phyloP scores from a whole-genome alignment of 2,888 invertebrate species.

The Petrolisthes manimaculis region DNA sequence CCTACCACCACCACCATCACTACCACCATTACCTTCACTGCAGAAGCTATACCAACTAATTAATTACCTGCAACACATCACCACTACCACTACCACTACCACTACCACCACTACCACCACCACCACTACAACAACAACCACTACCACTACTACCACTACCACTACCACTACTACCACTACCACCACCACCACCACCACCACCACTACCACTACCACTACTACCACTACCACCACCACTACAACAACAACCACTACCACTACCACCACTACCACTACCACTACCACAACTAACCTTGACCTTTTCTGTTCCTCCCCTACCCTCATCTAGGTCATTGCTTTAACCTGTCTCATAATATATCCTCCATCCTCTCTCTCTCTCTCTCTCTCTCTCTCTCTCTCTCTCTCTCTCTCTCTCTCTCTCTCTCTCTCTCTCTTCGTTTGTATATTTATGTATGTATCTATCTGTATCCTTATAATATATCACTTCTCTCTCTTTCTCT shows the following conservation, averaged over 20 bases:
- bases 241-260: too few relatives aligned
- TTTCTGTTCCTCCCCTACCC: neutral
- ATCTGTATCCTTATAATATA: too few relatives aligned
- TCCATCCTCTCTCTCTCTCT: conserved; percentile 11
- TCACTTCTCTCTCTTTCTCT: neutral
- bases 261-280: neutral
- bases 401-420: conserved; percentile 29
- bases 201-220: neutral
- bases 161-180: neutral
- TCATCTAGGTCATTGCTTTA: neutral
- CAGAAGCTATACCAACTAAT: too few relatives aligned
- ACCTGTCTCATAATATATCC: neutral
- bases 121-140: neutral
- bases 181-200: neutral
- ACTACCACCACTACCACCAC: neutral
- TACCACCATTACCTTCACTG: too few relatives aligned
- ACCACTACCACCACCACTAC: neutral
- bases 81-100: neutral
- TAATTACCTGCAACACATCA: too few relatives aligned
- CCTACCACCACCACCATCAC: neutral
- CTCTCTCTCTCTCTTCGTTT: conserved; percentile 16
- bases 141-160: too few relatives aligned
- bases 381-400: conserved; percentile 13
- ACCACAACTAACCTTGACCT: neutral
- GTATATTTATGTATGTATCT: neutral